These are phyloP conservation scores for Chymomyza fuscimana DNA, from an alignment of 2,888 invertebrate genomes.

Conservation along the genomic window DNA sequence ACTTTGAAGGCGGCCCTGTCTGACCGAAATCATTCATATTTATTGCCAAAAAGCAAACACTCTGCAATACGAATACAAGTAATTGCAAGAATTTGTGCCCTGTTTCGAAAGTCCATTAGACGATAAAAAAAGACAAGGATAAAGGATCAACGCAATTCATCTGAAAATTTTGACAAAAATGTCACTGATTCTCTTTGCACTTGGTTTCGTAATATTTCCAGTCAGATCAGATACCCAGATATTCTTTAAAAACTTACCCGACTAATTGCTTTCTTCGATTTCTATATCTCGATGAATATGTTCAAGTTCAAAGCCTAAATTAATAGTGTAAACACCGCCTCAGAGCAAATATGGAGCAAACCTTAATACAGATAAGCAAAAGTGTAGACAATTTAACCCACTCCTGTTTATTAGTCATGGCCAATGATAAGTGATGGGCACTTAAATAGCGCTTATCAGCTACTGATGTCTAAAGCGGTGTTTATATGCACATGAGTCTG, in stretches of 20 bases:
- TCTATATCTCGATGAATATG: background rate
- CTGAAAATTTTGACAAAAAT: too few relatives aligned
- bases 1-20: too few relatives aligned
- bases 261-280: background rate
- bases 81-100: too few relatives aligned
- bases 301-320: background rate
- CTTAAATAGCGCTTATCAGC: background rate
- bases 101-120: too few relatives aligned
- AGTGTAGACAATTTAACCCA: conserved; percentile 38
- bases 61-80: too few relatives aligned
- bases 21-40: too few relatives aligned
- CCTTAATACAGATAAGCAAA: background rate
- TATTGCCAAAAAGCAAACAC: too few relatives aligned
- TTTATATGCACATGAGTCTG: background rate
- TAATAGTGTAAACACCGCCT: too few relatives aligned
- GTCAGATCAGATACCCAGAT: background rate
- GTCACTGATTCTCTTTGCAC: too few relatives aligned
- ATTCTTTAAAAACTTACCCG: too few relatives aligned
- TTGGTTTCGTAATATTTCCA: background rate
- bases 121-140: too few relatives aligned
- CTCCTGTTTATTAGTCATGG: conserved; percentile 19
- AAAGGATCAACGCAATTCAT: too few relatives aligned
- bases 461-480: background rate
- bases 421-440: conserved; percentile 2
- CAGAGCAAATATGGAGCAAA: background rate